A percentile compares a stretch with the other conserved stretches of the same genome.
Conservation (phyloP, 2,888 invertebrate species). For the Tanypteryx hageni region DNA sequence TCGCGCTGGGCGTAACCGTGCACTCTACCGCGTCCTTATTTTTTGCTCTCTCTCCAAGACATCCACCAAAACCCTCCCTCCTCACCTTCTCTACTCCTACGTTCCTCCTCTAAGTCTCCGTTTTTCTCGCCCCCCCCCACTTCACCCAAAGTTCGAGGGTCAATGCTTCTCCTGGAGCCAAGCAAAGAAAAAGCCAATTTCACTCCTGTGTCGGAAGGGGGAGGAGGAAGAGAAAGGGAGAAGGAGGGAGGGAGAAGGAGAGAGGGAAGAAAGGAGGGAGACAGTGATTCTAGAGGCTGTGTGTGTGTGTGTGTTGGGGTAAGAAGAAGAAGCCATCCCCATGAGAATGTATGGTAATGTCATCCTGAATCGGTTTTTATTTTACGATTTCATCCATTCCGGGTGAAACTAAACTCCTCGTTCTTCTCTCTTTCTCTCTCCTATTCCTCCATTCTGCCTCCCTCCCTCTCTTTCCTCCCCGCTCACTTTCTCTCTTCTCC, state of each 20-base stretch:
- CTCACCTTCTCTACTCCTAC: background rate
- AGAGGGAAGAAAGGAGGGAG: background rate
- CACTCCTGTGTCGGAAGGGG: background rate
- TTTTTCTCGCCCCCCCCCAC: background rate
- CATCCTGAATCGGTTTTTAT: background rate
- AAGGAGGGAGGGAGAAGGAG: background rate
- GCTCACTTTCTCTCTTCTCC: background rate
- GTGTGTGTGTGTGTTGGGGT: background rate
- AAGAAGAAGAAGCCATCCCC: background rate
- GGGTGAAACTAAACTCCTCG: background rate
- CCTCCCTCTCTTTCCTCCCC: background rate
- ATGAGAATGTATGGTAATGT: background rate
- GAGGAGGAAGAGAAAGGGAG: background rate
- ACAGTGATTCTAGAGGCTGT: background rate
- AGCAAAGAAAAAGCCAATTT: constrained; percentile 21
- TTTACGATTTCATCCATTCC: background rate
- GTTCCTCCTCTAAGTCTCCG: background rate
- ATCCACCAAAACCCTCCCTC: background rate
- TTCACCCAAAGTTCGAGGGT: constrained; percentile 8
- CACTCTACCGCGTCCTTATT: background rate
- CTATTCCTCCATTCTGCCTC: background rate
- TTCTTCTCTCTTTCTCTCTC: background rate
- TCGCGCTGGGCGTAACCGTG: background rate
- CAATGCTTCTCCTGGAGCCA: background rate
- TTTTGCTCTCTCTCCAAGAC: background rate